Conservation (phyloP, 2,888 invertebrate genomes). For the Meloe dianella region DNA sequence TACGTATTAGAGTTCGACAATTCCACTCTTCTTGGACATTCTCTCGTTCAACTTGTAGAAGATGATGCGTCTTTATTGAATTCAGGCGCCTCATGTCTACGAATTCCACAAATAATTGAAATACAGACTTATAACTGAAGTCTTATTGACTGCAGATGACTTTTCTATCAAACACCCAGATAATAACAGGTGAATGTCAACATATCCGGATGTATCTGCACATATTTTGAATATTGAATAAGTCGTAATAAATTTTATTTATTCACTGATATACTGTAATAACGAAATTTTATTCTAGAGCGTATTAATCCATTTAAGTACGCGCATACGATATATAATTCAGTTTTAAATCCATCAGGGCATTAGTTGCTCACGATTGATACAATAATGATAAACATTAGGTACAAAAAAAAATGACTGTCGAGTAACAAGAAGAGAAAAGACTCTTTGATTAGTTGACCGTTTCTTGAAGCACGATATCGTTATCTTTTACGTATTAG, state of each 20-base stretch:
- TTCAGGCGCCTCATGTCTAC: constrained; percentile 48
- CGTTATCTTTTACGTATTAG: constrained; percentile 45
- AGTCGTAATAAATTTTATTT: neutral
- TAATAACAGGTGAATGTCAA: constrained; percentile 41
- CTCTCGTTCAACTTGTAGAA: constrained; percentile 36
- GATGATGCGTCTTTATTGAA: constrained; percentile 47
- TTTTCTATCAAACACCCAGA: constrained; percentile 26
- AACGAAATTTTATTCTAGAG: neutral
- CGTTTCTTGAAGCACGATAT: constrained; percentile 39
- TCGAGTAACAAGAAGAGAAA: constrained; percentile 16
- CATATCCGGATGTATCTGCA: neutral
- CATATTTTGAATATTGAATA: neutral
- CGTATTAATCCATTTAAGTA: neutral
- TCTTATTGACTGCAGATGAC: constrained; percentile 47
- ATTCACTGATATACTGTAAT: neutral
- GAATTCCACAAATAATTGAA: constrained; percentile 48
- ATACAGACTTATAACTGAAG: constrained; percentile 42
- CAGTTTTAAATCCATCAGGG: neutral
- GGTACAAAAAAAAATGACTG: neutral
- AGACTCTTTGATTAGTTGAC: constrained; percentile 36
- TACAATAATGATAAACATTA: no score
- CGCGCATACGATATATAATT: neutral
- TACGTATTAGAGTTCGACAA: constrained; percentile 41
- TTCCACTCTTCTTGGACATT: constrained; percentile 37
- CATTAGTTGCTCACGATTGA: neutral